Conservation (phyloP, 2,888 invertebrate species). For the Amphipyra berbera region DNA sequence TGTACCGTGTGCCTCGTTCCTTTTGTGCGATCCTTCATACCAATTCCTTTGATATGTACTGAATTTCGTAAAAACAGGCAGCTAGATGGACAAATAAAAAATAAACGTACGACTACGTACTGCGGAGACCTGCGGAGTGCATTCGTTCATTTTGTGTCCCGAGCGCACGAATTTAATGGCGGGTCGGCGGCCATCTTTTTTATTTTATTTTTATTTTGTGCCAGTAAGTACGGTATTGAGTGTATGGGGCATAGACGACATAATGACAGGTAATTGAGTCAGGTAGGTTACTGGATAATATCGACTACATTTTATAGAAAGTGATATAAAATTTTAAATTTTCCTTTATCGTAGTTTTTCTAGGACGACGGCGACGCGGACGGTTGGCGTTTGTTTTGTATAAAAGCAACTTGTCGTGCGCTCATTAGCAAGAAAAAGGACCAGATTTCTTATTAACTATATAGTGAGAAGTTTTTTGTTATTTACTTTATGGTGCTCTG, state of each 20-base stretch:
- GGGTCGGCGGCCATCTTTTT: slow-evolving; percentile 25
- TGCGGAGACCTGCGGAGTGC: slow-evolving; percentile 18
- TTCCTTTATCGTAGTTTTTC: background rate
- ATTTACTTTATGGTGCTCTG: too few species aligned
- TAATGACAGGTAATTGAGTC: slow-evolving; percentile 18
- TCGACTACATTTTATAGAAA: slow-evolving; percentile 6
- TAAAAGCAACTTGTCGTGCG: too few species aligned
- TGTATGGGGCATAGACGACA: slow-evolving; percentile 9
- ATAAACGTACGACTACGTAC: background rate
- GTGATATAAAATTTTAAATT: slow-evolving; percentile 5
- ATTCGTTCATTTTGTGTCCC: slow-evolving; percentile 42
- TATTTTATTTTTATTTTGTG: slow-evolving; percentile 20
- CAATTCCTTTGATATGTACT: background rate
- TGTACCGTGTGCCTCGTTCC: too few species aligned
- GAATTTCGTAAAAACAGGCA: slow-evolving; percentile 9
- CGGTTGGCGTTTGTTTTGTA: background rate
- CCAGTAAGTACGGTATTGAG: slow-evolving; percentile 7
- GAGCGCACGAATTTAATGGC: slow-evolving; percentile 35
- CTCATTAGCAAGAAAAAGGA: too few species aligned
- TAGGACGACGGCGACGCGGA: too few species aligned
- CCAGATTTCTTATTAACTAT: too few species aligned
- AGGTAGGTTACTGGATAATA: slow-evolving; percentile 3
- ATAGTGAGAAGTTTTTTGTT: too few species aligned
- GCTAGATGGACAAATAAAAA: slow-evolving; percentile 15
- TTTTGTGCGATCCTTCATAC: background rate